Base-by-base conservation (phyloP, 2,797 vertebrate species). In the Anguilla pacifica region DNA sequence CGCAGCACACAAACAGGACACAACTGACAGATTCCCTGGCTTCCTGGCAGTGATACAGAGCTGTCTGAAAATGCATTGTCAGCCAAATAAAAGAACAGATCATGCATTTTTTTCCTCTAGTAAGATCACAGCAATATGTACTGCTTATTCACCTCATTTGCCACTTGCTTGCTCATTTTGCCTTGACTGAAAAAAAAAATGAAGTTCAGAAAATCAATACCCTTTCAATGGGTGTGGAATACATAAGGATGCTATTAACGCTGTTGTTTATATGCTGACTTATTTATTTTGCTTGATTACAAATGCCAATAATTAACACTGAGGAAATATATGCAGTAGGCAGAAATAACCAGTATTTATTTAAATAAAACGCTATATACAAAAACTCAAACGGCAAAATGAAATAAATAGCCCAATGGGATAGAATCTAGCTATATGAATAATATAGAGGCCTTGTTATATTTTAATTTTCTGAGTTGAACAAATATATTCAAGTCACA, bases 21-120 rank as follows among this genome's bases (percentile, higher is more conserved):
- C 59, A 72, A 89, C 70, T 88, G 90, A 88, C 67, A 90, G 81
- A 88, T 84, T 89, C 84, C 90, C 82, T 39, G 46, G 87, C 90
- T 89, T 88, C 90, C 86, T 89, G 79, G 86, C 53, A 86, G 88
- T 83, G 89, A 91, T 46, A 51, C 86, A 74, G 88, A 87, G 87
- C 89, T 91, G 64, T 88, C 67, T 13, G 31, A 86, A 90, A 91
- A 59, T 84, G 86, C 86, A 86, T 90, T 91, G 91, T 93, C 90
- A 90, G 88, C 83, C 89, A 86, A 67, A 92, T 89, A 92, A 90
- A 93, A 90, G 85, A 77, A 70, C 74, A 81, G 70, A 88, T 82
- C 86, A 87, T 28, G 84, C 85, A 64, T 90, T 90, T 87, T 19
- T 46, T 9, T 85, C 77, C 70, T 74, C 1, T 72, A 25, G 39